A percentile compares a stretch with the other conserved stretches of the same genome.
These are phyloP conservation scores for Cataglyphis cursor DNA, from an alignment of 2,888 invertebrate species.

Conservation along the genomic window DNA sequence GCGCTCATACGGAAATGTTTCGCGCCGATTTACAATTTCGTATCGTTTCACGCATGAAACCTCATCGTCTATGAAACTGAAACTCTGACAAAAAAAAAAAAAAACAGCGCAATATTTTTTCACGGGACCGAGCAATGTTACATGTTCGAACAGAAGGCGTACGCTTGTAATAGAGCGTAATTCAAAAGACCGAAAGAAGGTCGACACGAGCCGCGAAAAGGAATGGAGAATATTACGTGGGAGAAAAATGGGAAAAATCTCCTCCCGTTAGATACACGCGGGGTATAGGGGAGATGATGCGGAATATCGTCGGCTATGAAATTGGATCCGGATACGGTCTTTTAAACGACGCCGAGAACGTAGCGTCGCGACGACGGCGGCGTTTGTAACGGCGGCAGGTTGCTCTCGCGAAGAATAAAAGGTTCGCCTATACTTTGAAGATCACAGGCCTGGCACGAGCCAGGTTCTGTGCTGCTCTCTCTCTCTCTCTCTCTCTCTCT, in stretches of 20 bases:
- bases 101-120: slow-evolving; percentile 12
- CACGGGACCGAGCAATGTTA: neutral
- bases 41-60: slow-evolving; percentile 31
- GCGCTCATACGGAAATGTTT: slow-evolving; percentile 52
- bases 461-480: slow-evolving; percentile 52
- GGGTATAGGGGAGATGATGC: neutral
- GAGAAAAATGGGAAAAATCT: slow-evolving; percentile 48
- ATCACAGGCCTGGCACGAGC: slow-evolving; percentile 80
- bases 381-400: slow-evolving; percentile 69
- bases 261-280: neutral
- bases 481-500: slow-evolving; percentile 43
- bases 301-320: slow-evolving; percentile 59
- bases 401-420: slow-evolving; percentile 75
- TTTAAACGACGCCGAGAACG: slow-evolving; percentile 58
- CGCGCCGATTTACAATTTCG: slow-evolving; percentile 35
- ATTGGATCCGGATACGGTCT: slow-evolving; percentile 68
- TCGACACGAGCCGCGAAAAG: slow-evolving; percentile 23
- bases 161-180: slow-evolving; percentile 31
- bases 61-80: neutral
- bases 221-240: slow-evolving; percentile 40
- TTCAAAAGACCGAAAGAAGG: slow-evolving; percentile 26
- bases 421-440: slow-evolving; percentile 81
- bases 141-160: slow-evolving; percentile 31
- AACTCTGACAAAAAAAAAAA: neutral
- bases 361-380: slow-evolving; percentile 59